Evolutionary conservation across 1,140 invertebrate species (phyloP).

Genomic region (Eulimnadia texana): DNA sequence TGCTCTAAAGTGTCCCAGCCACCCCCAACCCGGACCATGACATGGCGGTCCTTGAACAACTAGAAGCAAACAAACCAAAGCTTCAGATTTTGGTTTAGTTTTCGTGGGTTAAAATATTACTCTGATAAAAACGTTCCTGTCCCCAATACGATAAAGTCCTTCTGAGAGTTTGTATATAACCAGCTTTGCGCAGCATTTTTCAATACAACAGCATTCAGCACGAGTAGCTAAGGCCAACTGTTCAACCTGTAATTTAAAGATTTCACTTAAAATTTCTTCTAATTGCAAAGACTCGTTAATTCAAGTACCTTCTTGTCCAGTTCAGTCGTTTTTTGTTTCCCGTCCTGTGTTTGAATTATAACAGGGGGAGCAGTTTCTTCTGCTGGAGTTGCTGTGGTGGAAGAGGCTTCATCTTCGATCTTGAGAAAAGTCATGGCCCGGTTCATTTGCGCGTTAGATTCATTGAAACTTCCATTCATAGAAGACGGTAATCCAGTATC

Average conservation of each 20-base stretch:
- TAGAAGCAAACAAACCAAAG: constrained; percentile 29
- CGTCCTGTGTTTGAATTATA: not conserved
- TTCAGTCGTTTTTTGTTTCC: constrained; percentile 25
- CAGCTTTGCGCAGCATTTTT: constrained; percentile 27
- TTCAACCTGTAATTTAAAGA: constrained; percentile 28
- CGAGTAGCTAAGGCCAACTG: constrained; percentile 26
- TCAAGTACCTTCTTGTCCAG: constrained; percentile 41
- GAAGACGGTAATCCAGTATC: constrained; percentile 17
- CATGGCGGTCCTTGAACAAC: constrained; percentile 68
- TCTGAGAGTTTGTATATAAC: constrained; percentile 63
- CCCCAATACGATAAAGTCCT: constrained; percentile 65
- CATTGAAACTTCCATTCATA: not conserved
- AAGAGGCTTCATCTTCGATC: constrained; percentile 14
- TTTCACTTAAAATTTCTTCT: too few species aligned
- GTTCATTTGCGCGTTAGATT: not conserved
- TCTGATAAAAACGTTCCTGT: constrained; percentile 58
- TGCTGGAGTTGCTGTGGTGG: constrained; percentile 10
- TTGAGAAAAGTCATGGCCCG: constrained; percentile 15
- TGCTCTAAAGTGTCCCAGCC: constrained; percentile 71
- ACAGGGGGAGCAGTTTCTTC: constrained; percentile 21
- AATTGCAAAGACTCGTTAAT: too few species aligned
- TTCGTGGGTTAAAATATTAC: constrained; percentile 34
- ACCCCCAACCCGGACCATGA: constrained; percentile 87
- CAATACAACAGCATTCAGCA: constrained; percentile 23
- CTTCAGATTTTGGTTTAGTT: too few species aligned